These are phyloP conservation scores for Drosophila biarmipes DNA, from an alignment of 1,140 invertebrate genomes.

Conservation along the genomic window DNA sequence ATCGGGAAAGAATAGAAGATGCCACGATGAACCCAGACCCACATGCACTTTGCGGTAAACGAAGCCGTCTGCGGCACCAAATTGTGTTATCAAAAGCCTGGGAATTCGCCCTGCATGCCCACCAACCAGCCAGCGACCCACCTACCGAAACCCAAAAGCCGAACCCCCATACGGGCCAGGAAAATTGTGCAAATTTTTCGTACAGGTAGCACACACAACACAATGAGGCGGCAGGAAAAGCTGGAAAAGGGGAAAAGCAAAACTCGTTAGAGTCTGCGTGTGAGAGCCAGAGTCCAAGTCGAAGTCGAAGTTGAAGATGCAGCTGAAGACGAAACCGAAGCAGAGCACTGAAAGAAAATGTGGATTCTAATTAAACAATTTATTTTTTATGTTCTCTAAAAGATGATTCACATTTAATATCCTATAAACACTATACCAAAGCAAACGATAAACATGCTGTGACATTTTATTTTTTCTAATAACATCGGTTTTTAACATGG, in stretches of 20 bases:
- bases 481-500: too few relatives aligned
- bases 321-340: slow-evolving; percentile 16
- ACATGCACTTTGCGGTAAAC: slow-evolving; percentile 82
- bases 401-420: background rate
- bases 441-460: too few relatives aligned
- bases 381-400: background rate
- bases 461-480: too few relatives aligned
- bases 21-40: slow-evolving; percentile 66
- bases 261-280: slow-evolving; percentile 79
- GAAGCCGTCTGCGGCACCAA: slow-evolving; percentile 62
- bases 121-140: slow-evolving; percentile 22
- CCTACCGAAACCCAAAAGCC: slow-evolving; percentile 29
- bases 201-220: slow-evolving; percentile 61
- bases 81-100: slow-evolving; percentile 82
- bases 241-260: slow-evolving; percentile 54
- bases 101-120: slow-evolving; percentile 78
- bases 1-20: slow-evolving; percentile 43
- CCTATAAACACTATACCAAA: background rate
- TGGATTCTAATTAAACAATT: background rate
- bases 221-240: slow-evolving; percentile 44
- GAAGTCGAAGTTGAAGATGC: slow-evolving; percentile 19
- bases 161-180: slow-evolving; percentile 63
- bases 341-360: slow-evolving; percentile 20
- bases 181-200: slow-evolving; percentile 64
- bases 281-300: slow-evolving; percentile 45